These are phyloP conservation scores for Aporophyla lueneburgensis DNA, from an alignment of 2,888 invertebrate genomes.

Conservation along the genomic window DNA sequence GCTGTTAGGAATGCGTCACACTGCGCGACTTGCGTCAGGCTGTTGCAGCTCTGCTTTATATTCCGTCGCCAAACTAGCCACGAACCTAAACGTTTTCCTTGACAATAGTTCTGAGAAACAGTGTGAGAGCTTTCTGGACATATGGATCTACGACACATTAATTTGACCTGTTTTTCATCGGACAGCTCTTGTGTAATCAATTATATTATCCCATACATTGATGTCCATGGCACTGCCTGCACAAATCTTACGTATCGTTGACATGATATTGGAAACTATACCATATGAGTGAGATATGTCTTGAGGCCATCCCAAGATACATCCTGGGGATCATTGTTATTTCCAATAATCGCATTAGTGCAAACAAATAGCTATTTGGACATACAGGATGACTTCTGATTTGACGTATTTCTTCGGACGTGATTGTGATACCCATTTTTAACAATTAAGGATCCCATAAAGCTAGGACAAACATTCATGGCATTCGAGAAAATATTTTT, in stretches of 20 bases:
- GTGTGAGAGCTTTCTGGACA: slow-evolving; percentile 43
- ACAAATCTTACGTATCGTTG: neutral
- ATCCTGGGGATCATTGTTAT: neutral
- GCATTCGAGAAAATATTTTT: too few species aligned
- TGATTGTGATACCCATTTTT: too few species aligned
- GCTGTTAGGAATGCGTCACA: slow-evolving; percentile 67
- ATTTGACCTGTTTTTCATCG: neutral
- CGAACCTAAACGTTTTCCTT: slow-evolving; percentile 74
- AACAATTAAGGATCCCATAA: too few species aligned
- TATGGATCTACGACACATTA: neutral
- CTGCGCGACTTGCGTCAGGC: slow-evolving; percentile 61
- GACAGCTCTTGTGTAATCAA: neutral
- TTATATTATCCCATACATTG: neutral
- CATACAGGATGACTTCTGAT: too few species aligned
- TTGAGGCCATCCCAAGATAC: neutral
- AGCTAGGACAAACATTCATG: too few species aligned
- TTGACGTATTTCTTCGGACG: too few species aligned
- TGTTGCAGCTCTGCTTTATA: slow-evolving; percentile 63
- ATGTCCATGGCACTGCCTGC: neutral
- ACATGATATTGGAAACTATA: neutral
- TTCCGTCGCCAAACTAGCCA: slow-evolving; percentile 66
- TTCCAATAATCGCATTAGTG: neutral
- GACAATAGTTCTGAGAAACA: slow-evolving; percentile 72
- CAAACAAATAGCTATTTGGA: too few species aligned
- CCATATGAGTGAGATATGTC: too few species aligned